These are phyloP conservation scores for Cassiopea xamachana DNA, from an alignment of 30 jellyfish, hydroid and myxozoan genomes.

Conservation along the genomic window DNA sequence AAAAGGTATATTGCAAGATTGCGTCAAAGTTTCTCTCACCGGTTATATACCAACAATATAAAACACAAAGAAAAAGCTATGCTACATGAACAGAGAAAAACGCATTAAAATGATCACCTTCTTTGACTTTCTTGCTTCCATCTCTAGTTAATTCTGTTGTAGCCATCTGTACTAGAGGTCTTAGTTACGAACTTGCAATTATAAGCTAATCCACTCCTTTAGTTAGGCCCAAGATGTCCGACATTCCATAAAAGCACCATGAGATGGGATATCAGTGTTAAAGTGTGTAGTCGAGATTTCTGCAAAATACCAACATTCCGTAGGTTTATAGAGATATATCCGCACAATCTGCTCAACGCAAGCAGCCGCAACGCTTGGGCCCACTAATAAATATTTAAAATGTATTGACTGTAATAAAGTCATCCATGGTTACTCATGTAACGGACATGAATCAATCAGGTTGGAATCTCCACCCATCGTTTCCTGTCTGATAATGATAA, in stretches of 20 bases:
- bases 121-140: constrained; percentile 70
- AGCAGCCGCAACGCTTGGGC: not conserved
- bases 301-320: not conserved
- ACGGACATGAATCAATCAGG: constrained; percentile 19
- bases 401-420: not conserved
- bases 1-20: no score
- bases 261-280: no score
- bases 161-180: constrained; percentile 12
- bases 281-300: no score
- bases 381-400: not conserved
- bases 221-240: no score
- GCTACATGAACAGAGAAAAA: not conserved
- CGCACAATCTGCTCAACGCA: constrained; percentile 7
- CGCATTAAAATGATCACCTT: constrained; percentile 13
- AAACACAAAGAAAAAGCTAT: not conserved
- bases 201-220: not conserved
- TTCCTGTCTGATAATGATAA: not conserved
- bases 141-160: constrained; percentile 47
- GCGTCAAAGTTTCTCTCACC: no score
- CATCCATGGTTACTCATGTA: constrained; percentile 11
- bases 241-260: no score
- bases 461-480: not conserved
- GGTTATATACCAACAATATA: no score
- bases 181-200: not conserved
- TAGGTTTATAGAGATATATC: not conserved